Percentiles rank a stretch among this genome's conserved stretches.
These are phyloP conservation scores for Anableps anableps DNA, from an alignment of 2,797 vertebrate genomes.

Conservation along the genomic window DNA sequence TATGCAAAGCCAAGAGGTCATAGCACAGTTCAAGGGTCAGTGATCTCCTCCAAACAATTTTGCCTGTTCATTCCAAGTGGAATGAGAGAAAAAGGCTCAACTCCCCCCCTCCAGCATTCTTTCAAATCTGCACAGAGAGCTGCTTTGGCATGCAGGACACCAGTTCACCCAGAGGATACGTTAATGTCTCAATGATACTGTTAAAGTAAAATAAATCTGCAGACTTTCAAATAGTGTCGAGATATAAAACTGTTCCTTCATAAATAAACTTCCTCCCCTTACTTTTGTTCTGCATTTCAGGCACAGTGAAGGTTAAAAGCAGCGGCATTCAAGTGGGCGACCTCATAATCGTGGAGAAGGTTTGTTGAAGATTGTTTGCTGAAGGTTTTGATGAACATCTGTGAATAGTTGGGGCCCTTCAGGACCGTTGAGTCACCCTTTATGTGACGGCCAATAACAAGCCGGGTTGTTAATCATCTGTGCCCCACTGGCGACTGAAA, in stretches of 20 bases:
- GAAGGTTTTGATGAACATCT: constrained; percentile 51
- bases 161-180: constrained; percentile 24
- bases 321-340: constrained; percentile 98
- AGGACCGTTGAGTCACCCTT: constrained; percentile 48
- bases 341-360: constrained; percentile 99
- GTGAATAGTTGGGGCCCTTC: constrained; percentile 45
- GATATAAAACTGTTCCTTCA: background rate
- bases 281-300: constrained; percentile 73
- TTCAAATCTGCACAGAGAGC: constrained; percentile 69
- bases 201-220: background rate
- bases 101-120: constrained; percentile 72
- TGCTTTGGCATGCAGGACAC: constrained; percentile 31
- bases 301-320: constrained; percentile 97
- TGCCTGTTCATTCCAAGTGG: constrained; percentile 79
- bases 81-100: constrained; percentile 76
- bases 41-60: constrained; percentile 85
- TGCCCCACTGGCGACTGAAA: constrained; percentile 57
- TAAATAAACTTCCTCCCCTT: background rate
- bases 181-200: background rate
- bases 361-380: constrained; percentile 80
- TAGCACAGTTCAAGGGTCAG: constrained; percentile 77
- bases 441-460: constrained; percentile 61
- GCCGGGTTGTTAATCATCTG: constrained; percentile 59
- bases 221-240: background rate
- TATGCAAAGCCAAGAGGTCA: constrained; percentile 83